Base-by-base conservation (phyloP, 2,888 invertebrate species). In the Liopterus haemorrhoidalis region DNA sequence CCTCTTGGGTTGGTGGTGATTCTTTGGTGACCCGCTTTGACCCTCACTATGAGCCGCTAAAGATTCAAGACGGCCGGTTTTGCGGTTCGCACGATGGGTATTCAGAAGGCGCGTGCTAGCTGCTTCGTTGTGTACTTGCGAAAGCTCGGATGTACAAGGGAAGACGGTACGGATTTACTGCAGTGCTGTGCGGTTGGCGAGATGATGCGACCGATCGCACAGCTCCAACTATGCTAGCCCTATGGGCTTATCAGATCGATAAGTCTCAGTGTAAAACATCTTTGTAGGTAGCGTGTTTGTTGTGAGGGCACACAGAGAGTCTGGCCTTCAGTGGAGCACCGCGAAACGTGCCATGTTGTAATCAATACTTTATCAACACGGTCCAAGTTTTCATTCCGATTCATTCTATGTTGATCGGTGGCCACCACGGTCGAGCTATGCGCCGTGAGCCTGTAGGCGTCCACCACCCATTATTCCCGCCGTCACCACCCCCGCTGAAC, bases 291-390 rank as follows among this genome's bases (percentile, higher is more conserved):
- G 15, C 16, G 8, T 16, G 32, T 32, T 32, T 32, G 32, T 32
- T 32, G 32, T 32, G 32, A 32, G 32, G 32, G 32, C 32, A 32
- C 19, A 16, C 32, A n/a, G 19, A 19, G 16, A 16, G 27, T 28
- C 5, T 12, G 6, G 9, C 28, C 28, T 12, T 5, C 3, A 14
- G 11, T 27, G 27, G 27, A 6, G n/a, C n/a, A n/a, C n/a, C n/a
- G n/a, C n/a, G n/a, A n/a, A n/a, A 11, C 11, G 28, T 28, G 28
- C 11, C n/a, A n/a, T 8, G 3, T 3, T 27, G 27, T 38, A 38
- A 38, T 38, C 38, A 38, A 38, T 38, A 38, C 38, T 38, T 38
- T 38, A 38, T 38, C 38, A 38, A 38, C 38, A 27, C 38, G 27
- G n/a, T n/a, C 38, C 25, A 18, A 38, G 14, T 38, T 28, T 36